Evolutionary conservation across 2,888 invertebrate genomes (phyloP).

Genomic region (Keiferia lycopersicella): DNA sequence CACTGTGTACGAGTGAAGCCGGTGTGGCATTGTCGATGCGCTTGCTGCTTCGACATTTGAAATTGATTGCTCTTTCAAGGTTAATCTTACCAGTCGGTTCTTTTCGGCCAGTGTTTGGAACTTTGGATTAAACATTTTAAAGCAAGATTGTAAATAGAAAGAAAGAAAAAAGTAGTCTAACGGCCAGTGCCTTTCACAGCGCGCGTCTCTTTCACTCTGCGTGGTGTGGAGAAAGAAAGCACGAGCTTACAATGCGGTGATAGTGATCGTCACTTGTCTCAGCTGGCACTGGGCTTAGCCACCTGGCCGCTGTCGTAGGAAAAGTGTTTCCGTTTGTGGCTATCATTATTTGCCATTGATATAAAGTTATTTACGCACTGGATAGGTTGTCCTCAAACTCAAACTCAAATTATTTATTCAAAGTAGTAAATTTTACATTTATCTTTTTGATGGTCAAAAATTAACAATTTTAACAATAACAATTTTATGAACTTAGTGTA

Average conservation of each 20-base stretch:
- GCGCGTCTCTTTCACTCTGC: conserved; percentile 28
- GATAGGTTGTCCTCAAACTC: no score
- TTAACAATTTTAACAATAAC: no score
- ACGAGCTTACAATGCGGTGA: conserved; percentile 21
- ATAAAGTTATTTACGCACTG: no score
- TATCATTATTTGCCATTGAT: no score
- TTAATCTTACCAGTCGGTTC: conserved; percentile 15
- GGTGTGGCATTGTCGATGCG: conserved; percentile 42
- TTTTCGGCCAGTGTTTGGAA: neutral
- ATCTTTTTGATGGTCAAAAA: no score
- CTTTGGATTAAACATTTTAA: neutral
- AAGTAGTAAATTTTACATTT: no score
- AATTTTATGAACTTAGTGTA: no score
- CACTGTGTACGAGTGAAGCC: conserved; percentile 61
- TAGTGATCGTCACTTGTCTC: conserved; percentile 24
- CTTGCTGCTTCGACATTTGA: conserved; percentile 42
- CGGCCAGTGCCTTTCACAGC: conserved; percentile 27
- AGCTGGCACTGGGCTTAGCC: neutral
- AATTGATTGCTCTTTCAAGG: conserved; percentile 30
- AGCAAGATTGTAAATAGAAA: conserved; percentile 2
- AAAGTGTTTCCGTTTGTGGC: conserved; percentile 24
- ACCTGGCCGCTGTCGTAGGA: neutral
- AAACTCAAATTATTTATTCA: no score
- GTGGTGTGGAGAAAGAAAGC: conserved; percentile 26
- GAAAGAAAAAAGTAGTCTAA: conserved; percentile 1